These are phyloP conservation scores for Aspidiotus destructor DNA, from an alignment of 2,888 invertebrate genomes.

Conservation along the genomic window DNA sequence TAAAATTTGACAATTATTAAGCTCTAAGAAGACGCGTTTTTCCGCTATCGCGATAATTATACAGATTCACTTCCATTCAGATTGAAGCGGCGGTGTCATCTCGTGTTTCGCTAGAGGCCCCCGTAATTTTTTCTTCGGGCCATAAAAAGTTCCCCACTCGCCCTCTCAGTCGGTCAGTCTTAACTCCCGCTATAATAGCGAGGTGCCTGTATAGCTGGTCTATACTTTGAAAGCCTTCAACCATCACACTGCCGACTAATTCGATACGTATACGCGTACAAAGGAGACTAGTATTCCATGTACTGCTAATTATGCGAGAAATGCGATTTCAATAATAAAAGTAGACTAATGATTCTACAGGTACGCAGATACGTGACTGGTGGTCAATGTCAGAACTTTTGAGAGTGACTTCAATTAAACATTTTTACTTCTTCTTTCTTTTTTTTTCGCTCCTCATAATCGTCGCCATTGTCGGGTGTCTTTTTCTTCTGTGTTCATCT, in stretches of 20 bases:
- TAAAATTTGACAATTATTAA: too few relatives aligned
- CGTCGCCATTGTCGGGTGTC: not conserved
- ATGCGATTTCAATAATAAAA: constrained; percentile 30
- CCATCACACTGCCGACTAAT: not conserved
- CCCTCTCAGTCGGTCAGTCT: too few relatives aligned
- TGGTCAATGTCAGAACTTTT: constrained; percentile 30
- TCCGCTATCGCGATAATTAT: too few relatives aligned
- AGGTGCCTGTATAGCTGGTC: too few relatives aligned
- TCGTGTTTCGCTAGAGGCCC: too few relatives aligned
- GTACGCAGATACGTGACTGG: constrained; percentile 23
- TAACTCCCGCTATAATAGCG: too few relatives aligned
- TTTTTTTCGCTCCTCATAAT: not conserved
- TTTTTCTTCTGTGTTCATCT: constrained; percentile 19
- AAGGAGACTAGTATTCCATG: constrained; percentile 28
- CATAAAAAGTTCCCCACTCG: too few relatives aligned
- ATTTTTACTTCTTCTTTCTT: constrained; percentile 10
- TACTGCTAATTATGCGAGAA: constrained; percentile 29
- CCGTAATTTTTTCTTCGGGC: too few relatives aligned
- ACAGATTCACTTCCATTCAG: too few relatives aligned
- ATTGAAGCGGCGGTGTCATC: too few relatives aligned
- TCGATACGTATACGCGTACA: constrained; percentile 2
- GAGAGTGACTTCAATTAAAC: constrained; percentile 29
- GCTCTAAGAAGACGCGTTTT: too few relatives aligned
- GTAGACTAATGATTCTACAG: constrained; percentile 26
- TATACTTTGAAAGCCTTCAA: too few relatives aligned